Evolutionary conservation across 2,888 invertebrate genomes (phyloP).

Genomic region (Amblyjoppa proteus): DNA sequence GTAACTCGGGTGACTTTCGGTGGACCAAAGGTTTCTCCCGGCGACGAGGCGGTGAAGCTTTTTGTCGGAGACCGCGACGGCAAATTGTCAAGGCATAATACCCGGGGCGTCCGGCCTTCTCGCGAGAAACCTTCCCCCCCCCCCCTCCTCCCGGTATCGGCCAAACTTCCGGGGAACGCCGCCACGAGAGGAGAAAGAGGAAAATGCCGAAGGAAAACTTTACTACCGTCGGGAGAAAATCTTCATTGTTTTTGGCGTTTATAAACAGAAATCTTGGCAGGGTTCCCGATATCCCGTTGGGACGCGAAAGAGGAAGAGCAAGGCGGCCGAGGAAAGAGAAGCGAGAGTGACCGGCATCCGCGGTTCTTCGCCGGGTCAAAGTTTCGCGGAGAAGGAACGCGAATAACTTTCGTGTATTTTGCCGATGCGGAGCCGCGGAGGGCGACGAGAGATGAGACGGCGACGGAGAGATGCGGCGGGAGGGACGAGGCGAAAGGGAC

Average conservation of each 20-base stretch:
- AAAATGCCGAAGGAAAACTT: conserved; percentile 70
- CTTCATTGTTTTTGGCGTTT: conserved; percentile 79
- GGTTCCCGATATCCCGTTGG: conserved; percentile 65
- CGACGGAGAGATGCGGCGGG: conserved; percentile 9
- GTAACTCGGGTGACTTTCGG: conserved; percentile 33
- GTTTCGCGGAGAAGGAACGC: conserved; percentile 30
- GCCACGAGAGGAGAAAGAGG: conserved; percentile 7
- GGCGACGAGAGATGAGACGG: conserved; percentile 26
- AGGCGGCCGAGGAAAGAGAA: conserved; percentile 5
- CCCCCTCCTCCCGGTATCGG: conserved; percentile 48
- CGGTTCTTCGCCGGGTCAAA: conserved; percentile 47
- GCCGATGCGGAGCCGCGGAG: conserved; percentile 26
- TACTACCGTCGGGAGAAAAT: conserved; percentile 66
- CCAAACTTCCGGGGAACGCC: conserved; percentile 64
- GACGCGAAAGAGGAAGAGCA: conserved; percentile 24
- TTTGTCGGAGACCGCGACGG: conserved; percentile 50
- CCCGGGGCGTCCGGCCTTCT: conserved; percentile 28
- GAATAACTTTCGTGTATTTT: conserved; percentile 60
- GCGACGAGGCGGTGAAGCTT: conserved; percentile 53
- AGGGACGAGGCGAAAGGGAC: conserved; percentile 29
- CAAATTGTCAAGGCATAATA: conserved; percentile 69
- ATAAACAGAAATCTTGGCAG: conserved; percentile 80
- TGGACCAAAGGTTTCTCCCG: neutral
- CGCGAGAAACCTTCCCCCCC: conserved; percentile 17
- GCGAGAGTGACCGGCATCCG: conserved; percentile 36